A percentile compares a stretch with the other conserved stretches of the same genome.
Conservation (phyloP, 2,888 invertebrate species). For the Synanthedon myopaeformis region DNA sequence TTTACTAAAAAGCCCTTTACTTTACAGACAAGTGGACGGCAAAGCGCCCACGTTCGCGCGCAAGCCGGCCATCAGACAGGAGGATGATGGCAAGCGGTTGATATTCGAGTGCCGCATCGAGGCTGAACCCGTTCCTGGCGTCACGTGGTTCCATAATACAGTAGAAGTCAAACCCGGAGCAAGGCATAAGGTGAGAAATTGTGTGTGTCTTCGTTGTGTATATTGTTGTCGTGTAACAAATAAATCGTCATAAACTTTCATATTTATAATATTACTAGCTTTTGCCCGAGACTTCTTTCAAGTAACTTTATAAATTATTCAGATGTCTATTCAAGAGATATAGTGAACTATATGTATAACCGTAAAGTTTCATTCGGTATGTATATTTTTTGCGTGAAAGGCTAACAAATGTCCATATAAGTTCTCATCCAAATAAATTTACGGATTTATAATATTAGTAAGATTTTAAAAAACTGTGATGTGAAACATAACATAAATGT, state of each 20-base stretch:
- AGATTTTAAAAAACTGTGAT: background rate
- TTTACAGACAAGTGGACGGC: slow-evolving; percentile 93
- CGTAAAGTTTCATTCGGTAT: too few relatives aligned
- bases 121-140: slow-evolving; percentile 90
- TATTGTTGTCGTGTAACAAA: too few relatives aligned
- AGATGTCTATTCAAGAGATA: too few relatives aligned
- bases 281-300: too few relatives aligned
- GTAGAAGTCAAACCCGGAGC: slow-evolving; percentile 82
- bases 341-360: too few relatives aligned
- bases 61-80: slow-evolving; percentile 97
- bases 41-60: slow-evolving; percentile 98
- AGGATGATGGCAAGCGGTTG: slow-evolving; percentile 94
- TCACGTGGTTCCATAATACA: slow-evolving; percentile 92
- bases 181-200: slow-evolving; percentile 83
- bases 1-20: background rate
- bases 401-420: too few relatives aligned
- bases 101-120: slow-evolving; percentile 95
- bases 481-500: background rate
- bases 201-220: too few relatives aligned
- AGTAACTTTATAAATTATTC: too few relatives aligned
- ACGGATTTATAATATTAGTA: background rate
- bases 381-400: too few relatives aligned
- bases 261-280: too few relatives aligned
- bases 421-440: too few relatives aligned
- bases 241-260: too few relatives aligned